Evolutionary conservation across 2,113 vertebrate species (phyloP).

Genomic region (Chaetops frenatus): DNA sequence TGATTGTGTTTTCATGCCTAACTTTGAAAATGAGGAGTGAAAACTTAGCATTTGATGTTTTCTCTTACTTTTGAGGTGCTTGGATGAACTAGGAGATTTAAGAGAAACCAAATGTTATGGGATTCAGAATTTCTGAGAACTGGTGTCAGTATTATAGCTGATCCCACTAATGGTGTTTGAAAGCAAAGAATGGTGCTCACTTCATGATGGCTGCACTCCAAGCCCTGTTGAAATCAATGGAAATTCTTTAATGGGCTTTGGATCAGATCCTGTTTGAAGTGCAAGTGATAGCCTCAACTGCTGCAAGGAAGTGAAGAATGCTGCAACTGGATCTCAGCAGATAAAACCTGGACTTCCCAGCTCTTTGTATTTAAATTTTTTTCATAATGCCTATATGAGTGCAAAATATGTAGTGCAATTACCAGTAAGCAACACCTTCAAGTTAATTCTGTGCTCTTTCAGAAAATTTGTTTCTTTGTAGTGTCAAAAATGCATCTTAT

Average conservation of each 20-base stretch:
- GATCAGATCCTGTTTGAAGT: slow-evolving; percentile 32
- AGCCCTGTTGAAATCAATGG: slow-evolving; percentile 18
- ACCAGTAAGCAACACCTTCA: not conserved
- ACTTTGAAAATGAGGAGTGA: not conserved
- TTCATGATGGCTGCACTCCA: not conserved
- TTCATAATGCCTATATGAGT: not conserved
- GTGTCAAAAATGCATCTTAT: not conserved
- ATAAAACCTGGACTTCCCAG: not conserved
- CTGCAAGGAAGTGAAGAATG: not conserved
- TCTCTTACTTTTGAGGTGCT: not conserved
- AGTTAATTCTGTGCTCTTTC: not conserved
- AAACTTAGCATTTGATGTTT: not conserved
- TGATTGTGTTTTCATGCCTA: not conserved
- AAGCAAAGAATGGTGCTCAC: not conserved
- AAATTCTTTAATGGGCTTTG: slow-evolving; percentile 43
- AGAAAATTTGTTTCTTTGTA: not conserved
- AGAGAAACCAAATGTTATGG: not conserved
- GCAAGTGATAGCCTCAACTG: not conserved
- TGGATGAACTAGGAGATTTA: not conserved
- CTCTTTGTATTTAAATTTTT: not conserved
- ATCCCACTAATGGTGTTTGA: not conserved
- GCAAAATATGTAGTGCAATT: not conserved
- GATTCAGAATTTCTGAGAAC: not conserved
- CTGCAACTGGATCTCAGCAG: not conserved
- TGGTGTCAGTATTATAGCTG: not conserved